Conservation (phyloP, 2,888 invertebrate species). For the Sturmia bella region DNA sequence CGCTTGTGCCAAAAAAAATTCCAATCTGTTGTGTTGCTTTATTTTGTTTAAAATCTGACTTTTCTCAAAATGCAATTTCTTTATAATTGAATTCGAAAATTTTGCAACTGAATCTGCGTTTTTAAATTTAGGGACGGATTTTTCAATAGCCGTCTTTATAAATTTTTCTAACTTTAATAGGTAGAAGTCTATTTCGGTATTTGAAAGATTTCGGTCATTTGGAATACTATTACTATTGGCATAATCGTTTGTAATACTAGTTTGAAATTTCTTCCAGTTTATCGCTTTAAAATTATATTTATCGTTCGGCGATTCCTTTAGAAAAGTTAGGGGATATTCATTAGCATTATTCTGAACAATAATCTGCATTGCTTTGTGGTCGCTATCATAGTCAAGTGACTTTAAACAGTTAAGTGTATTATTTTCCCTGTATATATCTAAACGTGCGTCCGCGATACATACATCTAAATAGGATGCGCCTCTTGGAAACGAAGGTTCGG, state of each 20-base stretch:
- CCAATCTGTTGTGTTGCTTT: no score
- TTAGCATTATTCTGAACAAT: not conserved
- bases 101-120: not conserved
- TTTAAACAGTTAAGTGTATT: slow-evolving; percentile 18
- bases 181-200: slow-evolving; percentile 34
- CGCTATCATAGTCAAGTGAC: slow-evolving; percentile 18
- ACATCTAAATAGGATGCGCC: not conserved
- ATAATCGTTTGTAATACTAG: not conserved
- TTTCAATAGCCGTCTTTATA: slow-evolving; percentile 16
- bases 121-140: slow-evolving; percentile 25
- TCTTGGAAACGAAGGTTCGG: slow-evolving; percentile 3
- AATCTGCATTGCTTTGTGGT: slow-evolving; percentile 22
- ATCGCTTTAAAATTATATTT: slow-evolving; percentile 13
- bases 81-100: slow-evolving; percentile 36
- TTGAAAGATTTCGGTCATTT: not conserved
- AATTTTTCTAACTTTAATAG: slow-evolving; percentile 12
- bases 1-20: no score
- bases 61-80: slow-evolving; percentile 35
- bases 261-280: slow-evolving; percentile 26
- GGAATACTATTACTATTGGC: slow-evolving; percentile 6
- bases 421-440: not conserved
- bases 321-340: slow-evolving; percentile 4
- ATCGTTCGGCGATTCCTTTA: not conserved
- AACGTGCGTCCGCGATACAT: not conserved
- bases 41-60: no score